Base-by-base conservation (phyloP, 2,113 vertebrate genomes). In the Ia io region DNA sequence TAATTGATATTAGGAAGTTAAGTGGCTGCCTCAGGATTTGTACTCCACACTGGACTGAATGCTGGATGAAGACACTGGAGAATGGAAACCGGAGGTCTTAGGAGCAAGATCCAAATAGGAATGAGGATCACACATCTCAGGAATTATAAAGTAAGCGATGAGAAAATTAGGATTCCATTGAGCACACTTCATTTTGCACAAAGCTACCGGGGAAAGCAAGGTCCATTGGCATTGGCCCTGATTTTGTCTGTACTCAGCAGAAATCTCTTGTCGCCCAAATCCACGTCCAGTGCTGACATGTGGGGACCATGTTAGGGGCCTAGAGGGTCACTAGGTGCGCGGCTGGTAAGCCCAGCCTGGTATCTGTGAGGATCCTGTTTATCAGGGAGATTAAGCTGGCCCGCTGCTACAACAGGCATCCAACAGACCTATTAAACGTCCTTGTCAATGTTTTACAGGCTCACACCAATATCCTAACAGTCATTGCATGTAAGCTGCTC, bases 121-220 rank as follows among this genome's bases (percentile, higher is more conserved):
- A 40, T 22, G 18, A 88, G 77, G 59, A 53, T 35, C 56, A 51
- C 3, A 42, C 30, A 74, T 18, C 44, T 79, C 47, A 84, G 74
- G 47, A 53, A 53, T 69, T 69, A 78, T 25, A 67, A 84, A 91
- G 90, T 51, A 78, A 83, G 53, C 25, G 44, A 76, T 42, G 73
- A 91, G 71, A 88, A 88, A 79, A 85, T 71, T 42, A 88, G 70
- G 23, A 89, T 84, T 90, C 47, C 37, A 3, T 53, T 84, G 78
- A 9, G 18, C 35, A 93, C 40, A 37, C 16, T 95, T 92, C 61
- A 88, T 73, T 92, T 90, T 94, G 51, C 59, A 73, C 28, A 93
- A 76, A 95, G 82, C 67, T 51, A 30, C n/a, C 22, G 35, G 71
- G 20, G 85, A 82, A 84, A 92, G 25, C 70, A 92, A 87, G n/a